Percentiles rank a stretch among this genome's conserved stretches.
Conservation (phyloP, 2,113 vertebrate genomes). For the Crotalus horridus region DNA sequence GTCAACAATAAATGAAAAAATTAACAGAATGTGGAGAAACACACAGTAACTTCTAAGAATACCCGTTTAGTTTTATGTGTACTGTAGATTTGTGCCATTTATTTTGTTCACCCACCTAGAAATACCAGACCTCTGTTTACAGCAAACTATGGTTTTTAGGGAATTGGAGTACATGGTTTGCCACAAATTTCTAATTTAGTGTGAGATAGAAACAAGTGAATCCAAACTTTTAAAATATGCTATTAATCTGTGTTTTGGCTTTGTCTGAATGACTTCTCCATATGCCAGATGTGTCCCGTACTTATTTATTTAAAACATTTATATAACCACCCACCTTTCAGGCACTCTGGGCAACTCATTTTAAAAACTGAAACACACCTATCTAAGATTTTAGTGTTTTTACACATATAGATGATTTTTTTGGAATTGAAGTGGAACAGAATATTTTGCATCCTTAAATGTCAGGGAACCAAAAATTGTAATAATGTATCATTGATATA, state of each 20-base stretch:
- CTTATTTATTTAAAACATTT: neutral
- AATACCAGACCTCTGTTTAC: neutral
- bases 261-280: neutral
- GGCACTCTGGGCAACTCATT: neutral
- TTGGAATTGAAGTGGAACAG: neutral
- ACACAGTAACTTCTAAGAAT: neutral
- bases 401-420: neutral
- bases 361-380: neutral
- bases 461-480: neutral
- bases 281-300: neutral
- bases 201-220: neutral
- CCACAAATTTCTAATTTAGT: neutral
- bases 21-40: neutral
- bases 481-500: neutral
- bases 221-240: neutral
- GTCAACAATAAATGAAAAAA: neutral
- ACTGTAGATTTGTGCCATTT: neutral
- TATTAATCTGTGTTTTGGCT: neutral
- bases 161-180: neutral
- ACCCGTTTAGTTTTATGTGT: neutral
- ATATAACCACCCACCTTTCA: neutral
- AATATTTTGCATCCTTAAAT: neutral
- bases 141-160: neutral
- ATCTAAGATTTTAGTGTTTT: neutral
- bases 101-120: neutral